phyloP scores from a whole-genome alignment of 2,888 invertebrate species.

The Lasius fuliginosus region DNA sequence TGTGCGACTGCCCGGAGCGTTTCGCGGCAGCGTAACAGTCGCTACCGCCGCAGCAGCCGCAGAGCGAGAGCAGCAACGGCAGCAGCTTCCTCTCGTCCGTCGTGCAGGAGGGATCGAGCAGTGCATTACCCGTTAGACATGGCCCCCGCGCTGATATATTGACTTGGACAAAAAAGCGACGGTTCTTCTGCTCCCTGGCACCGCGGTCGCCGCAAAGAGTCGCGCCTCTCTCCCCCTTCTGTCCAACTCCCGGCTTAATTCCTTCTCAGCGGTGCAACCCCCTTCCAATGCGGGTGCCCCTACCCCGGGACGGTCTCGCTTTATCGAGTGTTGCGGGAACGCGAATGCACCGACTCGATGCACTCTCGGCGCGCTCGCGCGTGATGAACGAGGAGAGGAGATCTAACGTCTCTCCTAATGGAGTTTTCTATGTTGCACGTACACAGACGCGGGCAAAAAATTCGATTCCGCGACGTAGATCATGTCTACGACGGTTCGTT shows the following conservation, averaged over 20 bases:
- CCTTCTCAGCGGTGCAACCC: slow-evolving; percentile 47
- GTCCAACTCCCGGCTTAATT: slow-evolving; percentile 39
- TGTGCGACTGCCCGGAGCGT: slow-evolving; percentile 68
- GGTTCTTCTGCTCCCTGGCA: slow-evolving; percentile 80
- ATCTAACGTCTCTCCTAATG: slow-evolving; percentile 68
- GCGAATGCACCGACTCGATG: slow-evolving; percentile 40
- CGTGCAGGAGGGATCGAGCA: slow-evolving; percentile 78
- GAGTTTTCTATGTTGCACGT: slow-evolving; percentile 64
- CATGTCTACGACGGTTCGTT: slow-evolving; percentile 51
- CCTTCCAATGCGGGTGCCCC: slow-evolving; percentile 38
- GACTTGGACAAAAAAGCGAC: slow-evolving; percentile 83
- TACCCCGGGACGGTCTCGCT: slow-evolving; percentile 54
- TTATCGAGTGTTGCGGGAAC: slow-evolving; percentile 56
- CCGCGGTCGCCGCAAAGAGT: slow-evolving; percentile 71
- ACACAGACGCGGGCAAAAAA: slow-evolving; percentile 34
- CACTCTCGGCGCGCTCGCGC: slow-evolving; percentile 31
- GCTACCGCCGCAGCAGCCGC: slow-evolving; percentile 41
- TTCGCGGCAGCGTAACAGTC: slow-evolving; percentile 55
- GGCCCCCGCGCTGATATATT: slow-evolving; percentile 85
- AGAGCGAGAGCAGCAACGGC: slow-evolving; percentile 42
- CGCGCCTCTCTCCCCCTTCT: slow-evolving; percentile 55
- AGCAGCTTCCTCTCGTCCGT: slow-evolving; percentile 71
- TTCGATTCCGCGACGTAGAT: slow-evolving; percentile 52
- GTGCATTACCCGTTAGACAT: slow-evolving; percentile 85
- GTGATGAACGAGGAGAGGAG: slow-evolving; percentile 54